These are phyloP conservation scores for Gandaritis pyraliata DNA, from an alignment of 2,888 invertebrate genomes.

Conservation along the genomic window DNA sequence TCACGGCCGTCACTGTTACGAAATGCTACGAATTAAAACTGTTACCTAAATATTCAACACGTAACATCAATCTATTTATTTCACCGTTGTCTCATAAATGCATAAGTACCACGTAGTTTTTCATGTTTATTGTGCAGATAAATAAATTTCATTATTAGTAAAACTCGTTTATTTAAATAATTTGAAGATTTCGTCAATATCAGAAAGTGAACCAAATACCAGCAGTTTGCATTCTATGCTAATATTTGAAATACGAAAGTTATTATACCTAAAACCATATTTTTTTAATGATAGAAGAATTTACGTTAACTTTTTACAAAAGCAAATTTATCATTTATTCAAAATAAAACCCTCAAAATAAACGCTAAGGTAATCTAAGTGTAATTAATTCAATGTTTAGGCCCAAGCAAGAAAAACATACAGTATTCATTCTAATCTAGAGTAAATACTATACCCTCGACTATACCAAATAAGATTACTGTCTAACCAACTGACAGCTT, in stretches of 20 bases:
- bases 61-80: not conserved
- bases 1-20: slow-evolving; percentile 67
- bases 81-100: not conserved
- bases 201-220: no score
- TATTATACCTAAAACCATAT: no score
- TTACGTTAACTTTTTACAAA: not conserved
- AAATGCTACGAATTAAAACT: slow-evolving; percentile 50
- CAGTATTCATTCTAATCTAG: slow-evolving; percentile 44
- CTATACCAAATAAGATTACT: slow-evolving; percentile 52
- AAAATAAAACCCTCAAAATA: slow-evolving; percentile 4
- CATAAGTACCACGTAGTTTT: no score
- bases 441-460: slow-evolving; percentile 49
- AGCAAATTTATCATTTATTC: slow-evolving; percentile 1
- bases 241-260: no score
- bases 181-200: no score
- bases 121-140: not conserved
- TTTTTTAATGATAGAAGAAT: no score
- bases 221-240: no score
- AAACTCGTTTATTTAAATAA: no score
- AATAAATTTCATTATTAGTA: not conserved
- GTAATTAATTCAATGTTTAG: slow-evolving; percentile 34
- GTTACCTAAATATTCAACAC: slow-evolving; percentile 26
- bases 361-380: slow-evolving; percentile 10
- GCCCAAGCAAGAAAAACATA: slow-evolving; percentile 26
- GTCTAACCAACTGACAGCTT: slow-evolving; percentile 52